Evolutionary conservation across 2,888 invertebrate genomes (phyloP).

Genomic region (Alsophila aescularia): DNA sequence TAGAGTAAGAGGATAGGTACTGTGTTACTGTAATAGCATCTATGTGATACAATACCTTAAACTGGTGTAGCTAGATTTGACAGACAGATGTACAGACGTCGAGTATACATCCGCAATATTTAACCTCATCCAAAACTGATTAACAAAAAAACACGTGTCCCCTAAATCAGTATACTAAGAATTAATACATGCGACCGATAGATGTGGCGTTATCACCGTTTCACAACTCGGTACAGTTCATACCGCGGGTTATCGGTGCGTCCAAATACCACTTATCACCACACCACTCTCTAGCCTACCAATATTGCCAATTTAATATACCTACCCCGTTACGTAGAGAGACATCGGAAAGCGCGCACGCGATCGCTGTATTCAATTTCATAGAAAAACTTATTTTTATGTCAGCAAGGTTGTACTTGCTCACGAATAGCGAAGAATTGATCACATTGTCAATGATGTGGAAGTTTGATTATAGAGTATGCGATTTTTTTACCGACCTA

Average conservation of each 20-base stretch:
- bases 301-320: constrained; percentile 72
- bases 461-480: neutral
- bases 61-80: too few relatives aligned
- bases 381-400: constrained; percentile 75
- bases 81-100: too few relatives aligned
- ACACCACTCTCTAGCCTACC: constrained; percentile 44
- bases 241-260: constrained; percentile 66
- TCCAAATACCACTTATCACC: constrained; percentile 60
- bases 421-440: constrained; percentile 66
- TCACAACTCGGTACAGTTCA: constrained; percentile 56
- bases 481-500: neutral
- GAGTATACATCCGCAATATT: too few relatives aligned
- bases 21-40: too few relatives aligned
- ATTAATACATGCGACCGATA: constrained; percentile 40
- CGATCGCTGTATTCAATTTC: constrained; percentile 77
- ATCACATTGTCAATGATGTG: constrained; percentile 44
- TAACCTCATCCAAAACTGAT: neutral
- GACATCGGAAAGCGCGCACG: constrained; percentile 69
- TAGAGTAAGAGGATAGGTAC: neutral
- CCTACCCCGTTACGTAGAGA: constrained; percentile 66
- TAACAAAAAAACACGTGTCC: constrained; percentile 3
- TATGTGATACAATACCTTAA: too few relatives aligned
- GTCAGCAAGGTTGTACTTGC: constrained; percentile 57
- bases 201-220: constrained; percentile 54
- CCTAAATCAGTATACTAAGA: constrained; percentile 8